Base-by-base conservation (phyloP, 2,888 invertebrate genomes). In the Zootermopsis nevadensis region DNA sequence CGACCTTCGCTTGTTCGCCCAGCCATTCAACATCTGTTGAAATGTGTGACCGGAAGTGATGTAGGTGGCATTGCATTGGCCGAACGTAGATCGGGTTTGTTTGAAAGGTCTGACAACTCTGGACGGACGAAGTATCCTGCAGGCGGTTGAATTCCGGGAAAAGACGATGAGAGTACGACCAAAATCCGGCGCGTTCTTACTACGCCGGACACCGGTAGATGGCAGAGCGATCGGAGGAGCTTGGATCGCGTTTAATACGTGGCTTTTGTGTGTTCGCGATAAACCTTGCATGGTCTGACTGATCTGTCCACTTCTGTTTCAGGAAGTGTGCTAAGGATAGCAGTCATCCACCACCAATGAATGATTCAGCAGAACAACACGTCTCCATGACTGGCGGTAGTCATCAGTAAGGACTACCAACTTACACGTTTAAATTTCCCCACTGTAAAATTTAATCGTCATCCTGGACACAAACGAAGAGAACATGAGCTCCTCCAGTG, bases 401-500 rank as follows among this genome's bases (percentile, higher is more conserved):
- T 27, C n/a, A n/a, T 27, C 60, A 8, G 10, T 30, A 31, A 69
- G 69, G 8, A 35, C 38, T 74, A 42, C 74, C n/a, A 24, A 74
- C 38, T 7, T 12, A 6, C 60, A 27, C n/a, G 27, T 27, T 60
- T 53, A 15, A 33, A 33, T 3, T 69, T 22, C 1, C 15, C 69
- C 31, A 30, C 69, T 7, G 69, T 33, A 8, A 22, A 4, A 1
- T 19, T 10, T 15, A 42, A 31, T 8, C 53, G 55, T 42, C 79
- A 66, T 24, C n/a, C 79, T 79, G 79, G 79, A 79, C 19, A 38
- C 60, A 10, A 79, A 42, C 42, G 79, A 79, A 19, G 79, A 79
- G 31, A 79, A 66, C 66, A 66, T 79, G 79, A 79, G 79, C 31
- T 53, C 66, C 79, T 79, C 79, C 38, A 79, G 79, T 55, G 79